These are phyloP conservation scores for Acrobasis suavella DNA, from an alignment of 2,888 invertebrate species.

Conservation along the genomic window DNA sequence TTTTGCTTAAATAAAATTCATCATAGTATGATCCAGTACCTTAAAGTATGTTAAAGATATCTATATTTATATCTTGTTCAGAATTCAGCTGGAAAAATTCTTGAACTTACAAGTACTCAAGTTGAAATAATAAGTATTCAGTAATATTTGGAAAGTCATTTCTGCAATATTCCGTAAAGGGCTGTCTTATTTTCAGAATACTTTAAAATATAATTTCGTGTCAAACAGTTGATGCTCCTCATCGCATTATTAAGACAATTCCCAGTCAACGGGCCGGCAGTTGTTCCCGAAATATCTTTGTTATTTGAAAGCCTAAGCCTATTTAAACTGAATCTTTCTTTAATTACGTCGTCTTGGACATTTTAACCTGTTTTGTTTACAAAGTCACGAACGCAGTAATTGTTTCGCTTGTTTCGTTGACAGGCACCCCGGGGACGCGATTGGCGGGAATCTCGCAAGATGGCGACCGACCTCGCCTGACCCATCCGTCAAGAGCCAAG, in stretches of 20 bases:
- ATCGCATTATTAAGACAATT: background rate
- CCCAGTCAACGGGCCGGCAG: constrained; percentile 13
- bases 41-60: no score
- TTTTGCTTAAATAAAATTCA: no score
- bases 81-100: no score
- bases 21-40: no score
- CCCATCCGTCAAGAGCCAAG: constrained; percentile 74
- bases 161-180: no score
- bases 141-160: no score
- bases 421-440: constrained; percentile 65
- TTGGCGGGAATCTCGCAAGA: constrained; percentile 74
- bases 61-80: no score
- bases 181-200: constrained; percentile 3
- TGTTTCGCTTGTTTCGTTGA: constrained; percentile 68
- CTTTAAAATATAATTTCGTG: constrained; percentile 3
- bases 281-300: constrained; percentile 25
- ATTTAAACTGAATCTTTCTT: constrained; percentile 51
- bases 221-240: background rate
- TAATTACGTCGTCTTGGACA: constrained; percentile 51
- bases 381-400: constrained; percentile 69
- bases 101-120: no score
- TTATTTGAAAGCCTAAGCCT: constrained; percentile 26
- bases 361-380: constrained; percentile 57
- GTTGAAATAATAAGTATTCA: no score
- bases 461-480: constrained; percentile 76